Evolutionary conservation across 2,888 invertebrate genomes (phyloP), one percentile per base, ranked within the genome.

Genomic region (Lepetodrilus schrolli): DNA sequence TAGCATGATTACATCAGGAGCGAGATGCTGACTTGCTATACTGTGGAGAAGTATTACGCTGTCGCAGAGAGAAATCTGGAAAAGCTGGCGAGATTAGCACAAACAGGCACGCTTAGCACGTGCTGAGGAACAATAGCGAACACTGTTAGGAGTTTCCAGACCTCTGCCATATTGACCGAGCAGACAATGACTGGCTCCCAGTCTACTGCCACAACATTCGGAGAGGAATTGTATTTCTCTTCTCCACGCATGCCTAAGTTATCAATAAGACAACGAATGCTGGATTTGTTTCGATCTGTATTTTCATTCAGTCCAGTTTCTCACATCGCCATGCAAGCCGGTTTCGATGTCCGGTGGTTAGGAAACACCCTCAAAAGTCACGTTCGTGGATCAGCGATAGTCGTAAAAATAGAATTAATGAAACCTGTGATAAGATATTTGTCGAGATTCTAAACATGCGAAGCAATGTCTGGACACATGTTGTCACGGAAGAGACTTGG

Each of bases 21-120:
- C 58, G 58, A 23, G 58, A 58, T 58, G 26, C 10, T 34, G 58
- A 58, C 58, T 58, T 58, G 58, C 34, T 58, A 30, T 58, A 58
- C 58, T 30, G 58, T 58, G 58, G 10, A 30, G 58, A 58, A 30
- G 58, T 26, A 26, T 58, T 58, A 58, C n/a, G 30, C 58, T 58
- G 34, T 58, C 58, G 30, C 58, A 30, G 58, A 30, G 26, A n/a
- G 58, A 58, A 58, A 58, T 58, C 58, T 34, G 34, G 30, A 23
- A 58, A 58, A 58, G 30, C 30, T 58, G 58, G 34, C 26, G 58
- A 34, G 30, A 30, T 58, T 58, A 30, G 30, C 58, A 30, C 58
- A 58, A 58, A 21, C 34, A 30, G 34, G 58, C 58, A 58, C 30
- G 58, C 58, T 26, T 58, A 26, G 30, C 58, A 58, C 58, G 58